Evolutionary conservation across 2,888 invertebrate genomes (phyloP).

Genomic region (Callimorpha dominula): DNA sequence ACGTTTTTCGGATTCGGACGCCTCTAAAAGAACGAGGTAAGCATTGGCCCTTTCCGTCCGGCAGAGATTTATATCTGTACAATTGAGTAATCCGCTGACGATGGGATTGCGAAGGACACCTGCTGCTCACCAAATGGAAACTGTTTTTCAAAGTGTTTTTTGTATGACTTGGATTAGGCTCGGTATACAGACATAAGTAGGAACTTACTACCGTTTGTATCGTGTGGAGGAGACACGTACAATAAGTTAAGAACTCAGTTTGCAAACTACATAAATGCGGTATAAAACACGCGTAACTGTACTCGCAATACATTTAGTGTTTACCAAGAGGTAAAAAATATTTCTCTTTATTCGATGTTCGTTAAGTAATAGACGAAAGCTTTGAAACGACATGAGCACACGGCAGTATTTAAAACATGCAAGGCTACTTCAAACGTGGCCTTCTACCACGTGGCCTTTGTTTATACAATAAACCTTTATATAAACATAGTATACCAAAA

Average conservation of each 20-base stretch:
- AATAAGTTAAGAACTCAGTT: constrained; percentile 38
- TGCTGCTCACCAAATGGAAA: constrained; percentile 77
- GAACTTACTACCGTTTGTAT: constrained; percentile 40
- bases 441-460: not conserved
- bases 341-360: not conserved
- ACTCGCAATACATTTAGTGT: constrained; percentile 1
- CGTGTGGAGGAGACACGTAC: constrained; percentile 35
- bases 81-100: constrained; percentile 80
- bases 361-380: constrained; percentile 5
- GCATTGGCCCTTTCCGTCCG: constrained; percentile 60
- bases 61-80: constrained; percentile 76
- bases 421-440: not conserved
- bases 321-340: constrained; percentile 1
- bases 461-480: not conserved
- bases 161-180: constrained; percentile 49
- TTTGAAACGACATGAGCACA: constrained; percentile 8
- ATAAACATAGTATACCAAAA: not conserved
- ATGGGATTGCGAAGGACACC: constrained; percentile 79
- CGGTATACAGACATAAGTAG: constrained; percentile 31
- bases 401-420: not conserved
- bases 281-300: constrained; percentile 27
- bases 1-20: constrained; percentile 39
- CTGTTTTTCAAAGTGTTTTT: constrained; percentile 61
- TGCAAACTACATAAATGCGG: constrained; percentile 21
- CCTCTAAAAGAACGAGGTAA: constrained; percentile 67